A percentile compares a stretch with the other conserved stretches of the same genome.
Evolutionary conservation across 2,888 invertebrate species (phyloP).

Genomic region (Eupithecia inturbata): DNA sequence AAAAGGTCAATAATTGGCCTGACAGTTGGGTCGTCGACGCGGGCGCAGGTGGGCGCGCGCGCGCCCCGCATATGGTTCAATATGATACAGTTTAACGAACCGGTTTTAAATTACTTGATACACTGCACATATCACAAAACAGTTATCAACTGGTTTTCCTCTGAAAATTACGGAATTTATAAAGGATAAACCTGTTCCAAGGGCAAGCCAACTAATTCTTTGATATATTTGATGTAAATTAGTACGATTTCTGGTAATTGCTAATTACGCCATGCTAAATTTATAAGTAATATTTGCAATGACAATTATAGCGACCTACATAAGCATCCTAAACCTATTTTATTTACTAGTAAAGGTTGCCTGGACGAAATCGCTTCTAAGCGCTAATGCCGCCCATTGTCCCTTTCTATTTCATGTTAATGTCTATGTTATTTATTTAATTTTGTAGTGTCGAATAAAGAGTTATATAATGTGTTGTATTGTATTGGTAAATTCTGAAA

Average conservation of each 20-base stretch:
- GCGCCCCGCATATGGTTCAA: slow-evolving; percentile 10
- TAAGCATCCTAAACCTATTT: background rate
- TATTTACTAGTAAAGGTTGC: background rate
- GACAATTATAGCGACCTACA: background rate
- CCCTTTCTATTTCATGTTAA: too few relatives aligned
- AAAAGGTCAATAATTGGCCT: slow-evolving; percentile 3
- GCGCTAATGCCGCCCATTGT: too few relatives aligned
- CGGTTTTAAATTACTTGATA: slow-evolving; percentile 8
- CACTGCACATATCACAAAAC: slow-evolving; percentile 5
- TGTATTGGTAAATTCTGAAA: too few relatives aligned
- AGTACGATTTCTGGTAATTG: background rate
- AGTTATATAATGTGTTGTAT: too few relatives aligned
- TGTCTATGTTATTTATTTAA: too few relatives aligned
- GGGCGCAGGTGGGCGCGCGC: slow-evolving; percentile 10
- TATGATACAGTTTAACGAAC: slow-evolving; percentile 8
- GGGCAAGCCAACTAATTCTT: background rate
- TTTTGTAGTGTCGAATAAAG: too few relatives aligned
- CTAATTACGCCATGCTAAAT: background rate
- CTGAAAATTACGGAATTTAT: slow-evolving; percentile 8
- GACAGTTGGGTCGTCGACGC: slow-evolving; percentile 1
- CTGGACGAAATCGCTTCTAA: too few relatives aligned
- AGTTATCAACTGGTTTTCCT: slow-evolving; percentile 18
- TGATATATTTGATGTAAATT: background rate
- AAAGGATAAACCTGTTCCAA: slow-evolving; percentile 8
- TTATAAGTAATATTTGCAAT: background rate